Evolutionary conservation across 92 coral and sea anemone species (phyloP).

Genomic region (Phenganax stokvisi): DNA sequence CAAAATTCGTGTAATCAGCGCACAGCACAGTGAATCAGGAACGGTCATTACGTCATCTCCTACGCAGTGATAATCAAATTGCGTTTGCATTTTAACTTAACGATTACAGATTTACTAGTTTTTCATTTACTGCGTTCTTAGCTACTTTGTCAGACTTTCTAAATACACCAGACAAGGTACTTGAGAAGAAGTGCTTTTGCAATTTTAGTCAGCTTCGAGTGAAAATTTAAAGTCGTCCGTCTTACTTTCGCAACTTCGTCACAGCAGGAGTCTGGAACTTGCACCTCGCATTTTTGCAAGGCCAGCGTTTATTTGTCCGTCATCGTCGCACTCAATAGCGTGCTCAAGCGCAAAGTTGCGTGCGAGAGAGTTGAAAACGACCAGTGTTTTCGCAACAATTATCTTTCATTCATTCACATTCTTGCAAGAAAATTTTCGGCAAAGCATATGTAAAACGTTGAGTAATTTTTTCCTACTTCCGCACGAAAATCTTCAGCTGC

Average conservation of each 20-base stretch:
- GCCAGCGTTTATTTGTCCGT: no score
- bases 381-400: no score
- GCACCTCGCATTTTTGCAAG: no score
- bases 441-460: no score
- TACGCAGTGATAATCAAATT: slow-evolving; percentile 68
- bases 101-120: slow-evolving; percentile 63
- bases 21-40: no score
- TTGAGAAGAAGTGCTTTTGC: neutral
- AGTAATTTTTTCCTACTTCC: no score
- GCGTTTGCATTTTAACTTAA: slow-evolving; percentile 75
- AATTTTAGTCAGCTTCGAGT: neutral
- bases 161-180: slow-evolving; percentile 78
- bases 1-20: slow-evolving; percentile 1
- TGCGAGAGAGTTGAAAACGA: no score
- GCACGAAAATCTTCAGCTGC: no score
- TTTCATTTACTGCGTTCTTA: slow-evolving; percentile 64
- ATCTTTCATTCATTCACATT: no score
- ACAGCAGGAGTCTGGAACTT: neutral
- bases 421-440: no score
- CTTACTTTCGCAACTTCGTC: neutral
- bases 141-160: slow-evolving; percentile 80
- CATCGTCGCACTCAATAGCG: no score
- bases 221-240: neutral
- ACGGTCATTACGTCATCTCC: slow-evolving; percentile 43
- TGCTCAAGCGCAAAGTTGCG: no score